Percentiles rank a stretch among this genome's conserved stretches.
Evolutionary conservation across 1,140 invertebrate genomes (phyloP).

Genomic region (Caenorhabditis remanei): DNA sequence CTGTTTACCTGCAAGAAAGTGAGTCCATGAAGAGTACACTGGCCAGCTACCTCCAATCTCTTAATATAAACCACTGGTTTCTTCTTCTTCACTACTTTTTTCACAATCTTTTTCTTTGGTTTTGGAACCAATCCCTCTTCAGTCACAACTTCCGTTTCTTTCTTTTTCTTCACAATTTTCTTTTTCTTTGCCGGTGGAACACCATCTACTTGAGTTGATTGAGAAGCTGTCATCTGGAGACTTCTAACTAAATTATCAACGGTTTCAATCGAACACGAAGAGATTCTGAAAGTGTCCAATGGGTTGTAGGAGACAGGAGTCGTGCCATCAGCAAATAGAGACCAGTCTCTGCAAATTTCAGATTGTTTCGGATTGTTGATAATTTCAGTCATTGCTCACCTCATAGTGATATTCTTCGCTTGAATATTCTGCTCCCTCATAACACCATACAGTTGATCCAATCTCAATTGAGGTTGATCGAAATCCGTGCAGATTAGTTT

Average conservation of each 20-base stretch:
- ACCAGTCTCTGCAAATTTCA: slow-evolving; percentile 60
- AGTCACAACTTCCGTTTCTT: background rate
- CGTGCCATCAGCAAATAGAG: slow-evolving; percentile 58
- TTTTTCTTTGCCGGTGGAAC: slow-evolving; percentile 55
- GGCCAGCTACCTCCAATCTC: slow-evolving; percentile 62
- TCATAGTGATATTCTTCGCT: slow-evolving; percentile 64
- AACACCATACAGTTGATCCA: slow-evolving; percentile 56
- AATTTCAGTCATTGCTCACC: slow-evolving; percentile 8
- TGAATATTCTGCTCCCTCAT: slow-evolving; percentile 59
- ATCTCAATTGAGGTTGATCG: slow-evolving; percentile 54
- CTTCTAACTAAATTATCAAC: slow-evolving; percentile 60
- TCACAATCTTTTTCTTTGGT: slow-evolving; percentile 60
- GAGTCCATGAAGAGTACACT: slow-evolving; percentile 63
- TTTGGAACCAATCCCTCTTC: slow-evolving; percentile 15
- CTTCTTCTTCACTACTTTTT: slow-evolving; percentile 60
- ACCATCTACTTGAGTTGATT: slow-evolving; percentile 45
- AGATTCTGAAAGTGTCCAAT: slow-evolving; percentile 64
- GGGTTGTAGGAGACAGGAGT: slow-evolving; percentile 56
- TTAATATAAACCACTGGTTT: slow-evolving; percentile 56
- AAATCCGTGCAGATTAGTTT: slow-evolving; percentile 66
- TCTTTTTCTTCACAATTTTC: slow-evolving; percentile 58
- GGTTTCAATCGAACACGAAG: slow-evolving; percentile 60
- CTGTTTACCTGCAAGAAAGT: slow-evolving; percentile 57
- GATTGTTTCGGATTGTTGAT: background rate
- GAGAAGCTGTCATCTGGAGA: slow-evolving; percentile 59